These are phyloP conservation scores for Eupithecia tripunctaria DNA, from an alignment of 2,888 invertebrate species.

Conservation along the genomic window DNA sequence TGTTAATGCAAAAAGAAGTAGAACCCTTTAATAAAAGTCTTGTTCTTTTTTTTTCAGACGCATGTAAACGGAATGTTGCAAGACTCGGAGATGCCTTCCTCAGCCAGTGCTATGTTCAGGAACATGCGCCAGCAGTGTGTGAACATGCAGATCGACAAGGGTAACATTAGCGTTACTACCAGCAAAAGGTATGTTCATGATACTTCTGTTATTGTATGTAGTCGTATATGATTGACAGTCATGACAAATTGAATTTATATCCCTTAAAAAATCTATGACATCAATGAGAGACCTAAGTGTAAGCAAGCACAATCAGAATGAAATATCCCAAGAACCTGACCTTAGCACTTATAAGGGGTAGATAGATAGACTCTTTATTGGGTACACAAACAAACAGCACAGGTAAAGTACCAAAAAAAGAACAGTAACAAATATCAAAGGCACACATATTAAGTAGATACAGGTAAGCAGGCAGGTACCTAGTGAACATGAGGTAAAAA, in stretches of 20 bases:
- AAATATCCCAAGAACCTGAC: too few species aligned
- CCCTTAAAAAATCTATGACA: too few species aligned
- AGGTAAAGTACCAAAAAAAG: too few species aligned
- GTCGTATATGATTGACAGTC: neutral
- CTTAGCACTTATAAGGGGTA: too few species aligned
- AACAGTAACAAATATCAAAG: too few species aligned
- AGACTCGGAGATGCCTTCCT: slow-evolving; percentile 80
- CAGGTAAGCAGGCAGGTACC: too few species aligned
- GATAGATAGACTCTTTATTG: too few species aligned
- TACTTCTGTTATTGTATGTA: neutral
- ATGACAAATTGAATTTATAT: neutral
- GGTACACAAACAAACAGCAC: too few species aligned
- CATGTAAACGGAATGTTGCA: slow-evolving; percentile 81
- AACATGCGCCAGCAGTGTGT: slow-evolving; percentile 72
- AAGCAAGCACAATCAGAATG: too few species aligned
- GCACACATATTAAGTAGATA: too few species aligned
- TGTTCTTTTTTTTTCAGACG: slow-evolving; percentile 57
- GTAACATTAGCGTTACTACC: slow-evolving; percentile 72
- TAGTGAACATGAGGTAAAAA: too few species aligned
- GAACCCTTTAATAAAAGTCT: neutral
- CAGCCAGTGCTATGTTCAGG: slow-evolving; percentile 74
- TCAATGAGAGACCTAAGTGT: too few species aligned
- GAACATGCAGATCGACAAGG: slow-evolving; percentile 79
- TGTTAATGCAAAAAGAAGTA: neutral
- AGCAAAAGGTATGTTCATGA: slow-evolving; percentile 63